phyloP scores from a whole-genome alignment of 2,113 vertebrate species.

The Hemicordylus capensis region DNA sequence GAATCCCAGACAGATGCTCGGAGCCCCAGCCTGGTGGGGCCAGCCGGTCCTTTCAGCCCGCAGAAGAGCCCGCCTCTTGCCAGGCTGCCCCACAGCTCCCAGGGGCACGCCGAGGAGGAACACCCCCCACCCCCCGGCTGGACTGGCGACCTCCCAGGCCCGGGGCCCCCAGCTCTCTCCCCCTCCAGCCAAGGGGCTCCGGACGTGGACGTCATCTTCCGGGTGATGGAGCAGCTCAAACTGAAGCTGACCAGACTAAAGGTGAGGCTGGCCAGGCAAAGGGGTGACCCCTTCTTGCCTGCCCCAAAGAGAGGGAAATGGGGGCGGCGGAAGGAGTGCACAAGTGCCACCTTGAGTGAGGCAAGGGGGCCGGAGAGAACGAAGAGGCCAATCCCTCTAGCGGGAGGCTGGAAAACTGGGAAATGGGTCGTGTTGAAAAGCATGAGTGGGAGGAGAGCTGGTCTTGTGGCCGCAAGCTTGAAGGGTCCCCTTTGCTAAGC shows the following conservation, averaged over 20 bases:
- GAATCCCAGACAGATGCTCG: constrained; percentile 42
- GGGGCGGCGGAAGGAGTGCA: no score
- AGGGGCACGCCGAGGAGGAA: accelerated
- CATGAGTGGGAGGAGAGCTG: no score
- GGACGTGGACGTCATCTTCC: constrained; percentile 69
- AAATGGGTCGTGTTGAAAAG: no score
- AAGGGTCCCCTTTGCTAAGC: no score
- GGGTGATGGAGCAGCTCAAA: constrained; percentile 69
- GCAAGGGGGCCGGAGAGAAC: no score
- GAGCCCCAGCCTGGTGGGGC: not conserved
- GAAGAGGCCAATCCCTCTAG: no score
- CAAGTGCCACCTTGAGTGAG: no score
- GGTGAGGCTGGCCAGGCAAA: constrained; percentile 38
- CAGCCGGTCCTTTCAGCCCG: not conserved
- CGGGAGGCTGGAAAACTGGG: no score
- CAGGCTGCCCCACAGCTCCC: not conserved
- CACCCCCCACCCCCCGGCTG: not conserved
- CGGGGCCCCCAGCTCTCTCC: not conserved
- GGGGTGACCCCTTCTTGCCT: no score
- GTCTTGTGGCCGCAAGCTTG: no score
- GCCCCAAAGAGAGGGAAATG: no score
- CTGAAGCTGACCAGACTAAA: constrained; percentile 72
- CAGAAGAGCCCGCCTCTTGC: not conserved
- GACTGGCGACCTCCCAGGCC: not conserved
- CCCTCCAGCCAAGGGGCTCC: constrained; percentile 20